These are phyloP conservation scores for Petrocephalus microphthalmus DNA, from an alignment of 2,113 vertebrate species.

Conservation along the genomic window DNA sequence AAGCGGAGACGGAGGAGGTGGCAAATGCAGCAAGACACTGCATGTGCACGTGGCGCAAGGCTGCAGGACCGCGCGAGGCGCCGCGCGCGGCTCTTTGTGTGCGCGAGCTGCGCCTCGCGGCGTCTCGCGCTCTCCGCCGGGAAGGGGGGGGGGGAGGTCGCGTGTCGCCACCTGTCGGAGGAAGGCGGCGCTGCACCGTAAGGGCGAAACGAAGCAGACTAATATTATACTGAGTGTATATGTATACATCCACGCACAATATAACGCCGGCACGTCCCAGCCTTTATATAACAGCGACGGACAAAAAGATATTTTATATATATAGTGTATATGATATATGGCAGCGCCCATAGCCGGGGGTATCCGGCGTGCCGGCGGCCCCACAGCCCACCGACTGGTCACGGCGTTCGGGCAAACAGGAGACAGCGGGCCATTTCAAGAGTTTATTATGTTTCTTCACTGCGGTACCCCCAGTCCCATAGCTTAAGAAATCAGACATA, in stretches of 20 bases:
- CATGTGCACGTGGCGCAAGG: neutral
- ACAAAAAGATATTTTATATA: neutral
- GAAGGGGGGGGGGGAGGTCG: neutral
- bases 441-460: constrained; percentile 50
- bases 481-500: constrained; percentile 42
- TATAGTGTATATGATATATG: too few relatives aligned
- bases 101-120: constrained; percentile 18
- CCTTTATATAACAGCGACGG: neutral
- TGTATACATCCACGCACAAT: too few relatives aligned
- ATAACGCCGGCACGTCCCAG: neutral
- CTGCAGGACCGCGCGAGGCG: neutral
- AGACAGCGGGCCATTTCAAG: neutral
- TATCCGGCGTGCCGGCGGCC: too few relatives aligned
- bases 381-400: too few relatives aligned
- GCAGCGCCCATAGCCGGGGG: too few relatives aligned
- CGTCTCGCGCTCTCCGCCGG: neutral
- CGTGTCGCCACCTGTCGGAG: constrained; percentile 1
- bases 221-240: too few relatives aligned
- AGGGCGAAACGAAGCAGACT: neutral
- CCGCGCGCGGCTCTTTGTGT: constrained; percentile 36
- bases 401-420: neutral
- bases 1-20: neutral
- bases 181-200: neutral
- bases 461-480: constrained; percentile 38
- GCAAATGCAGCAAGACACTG: neutral